Conservation (phyloP, 2,113 vertebrate species). For the Atherinomorus stipes region DNA sequence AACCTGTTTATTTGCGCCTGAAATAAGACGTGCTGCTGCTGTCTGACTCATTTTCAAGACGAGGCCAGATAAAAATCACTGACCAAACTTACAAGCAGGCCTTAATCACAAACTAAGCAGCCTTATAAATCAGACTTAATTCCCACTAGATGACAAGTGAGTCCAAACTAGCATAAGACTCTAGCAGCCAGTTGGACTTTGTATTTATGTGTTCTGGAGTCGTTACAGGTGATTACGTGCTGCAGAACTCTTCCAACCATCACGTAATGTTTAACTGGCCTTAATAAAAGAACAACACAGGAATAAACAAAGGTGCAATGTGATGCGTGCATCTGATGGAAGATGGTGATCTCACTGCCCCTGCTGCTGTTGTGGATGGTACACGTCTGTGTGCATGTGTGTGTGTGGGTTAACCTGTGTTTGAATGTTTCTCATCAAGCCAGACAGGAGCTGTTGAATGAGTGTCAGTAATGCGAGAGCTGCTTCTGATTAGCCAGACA, state of each 20-base stretch:
- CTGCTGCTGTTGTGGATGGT: slow-evolving; percentile 29
- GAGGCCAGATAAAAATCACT: slow-evolving; percentile 52
- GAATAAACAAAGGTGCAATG: slow-evolving; percentile 71
- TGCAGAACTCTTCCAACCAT: slow-evolving; percentile 58
- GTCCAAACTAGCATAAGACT: slow-evolving; percentile 46
- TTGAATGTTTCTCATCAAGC: slow-evolving; percentile 48
- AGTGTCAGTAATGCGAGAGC: slow-evolving; percentile 49
- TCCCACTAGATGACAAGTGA: slow-evolving; percentile 12
- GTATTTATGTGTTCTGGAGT: slow-evolving; percentile 77
- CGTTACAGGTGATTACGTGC: slow-evolving; percentile 55
- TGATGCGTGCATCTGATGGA: slow-evolving; percentile 53
- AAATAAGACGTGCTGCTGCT: slow-evolving; percentile 83
- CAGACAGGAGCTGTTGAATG: slow-evolving; percentile 58
- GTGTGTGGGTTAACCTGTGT: background rate
- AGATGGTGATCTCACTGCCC: slow-evolving; percentile 59
- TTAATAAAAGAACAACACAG: slow-evolving; percentile 74
- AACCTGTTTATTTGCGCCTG: slow-evolving; percentile 85
- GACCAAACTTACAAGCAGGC: slow-evolving; percentile 49
- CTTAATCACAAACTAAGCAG: slow-evolving; percentile 43
- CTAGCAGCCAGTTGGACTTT: slow-evolving; percentile 32
- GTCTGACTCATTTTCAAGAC: slow-evolving; percentile 83
- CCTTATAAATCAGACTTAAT: slow-evolving; percentile 59
- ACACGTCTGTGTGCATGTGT: background rate
- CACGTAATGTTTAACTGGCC: slow-evolving; percentile 74
- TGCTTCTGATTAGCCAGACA: slow-evolving; percentile 41